A percentile compares a stretch with the other conserved stretches of the same genome.
Evolutionary conservation across 2,888 invertebrate species (phyloP).

Genomic region (Cheilosia impressa): DNA sequence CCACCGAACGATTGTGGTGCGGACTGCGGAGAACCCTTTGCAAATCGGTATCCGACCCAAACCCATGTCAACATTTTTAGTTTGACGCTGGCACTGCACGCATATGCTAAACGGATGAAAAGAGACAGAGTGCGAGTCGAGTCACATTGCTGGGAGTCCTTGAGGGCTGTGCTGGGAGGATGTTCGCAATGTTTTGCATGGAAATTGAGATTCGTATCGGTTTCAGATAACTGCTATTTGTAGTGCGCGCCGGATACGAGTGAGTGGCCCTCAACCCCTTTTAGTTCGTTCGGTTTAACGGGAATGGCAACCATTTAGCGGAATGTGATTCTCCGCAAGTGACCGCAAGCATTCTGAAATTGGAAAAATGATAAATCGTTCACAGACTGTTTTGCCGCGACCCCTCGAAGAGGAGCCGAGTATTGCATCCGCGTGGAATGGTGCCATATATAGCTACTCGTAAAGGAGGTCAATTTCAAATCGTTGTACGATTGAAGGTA

Average conservation of each 20-base stretch:
- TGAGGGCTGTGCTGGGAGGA: constrained; percentile 31
- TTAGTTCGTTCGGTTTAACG: constrained; percentile 14
- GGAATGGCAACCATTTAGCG: constrained; percentile 61
- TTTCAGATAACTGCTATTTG: constrained; percentile 50
- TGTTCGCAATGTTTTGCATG: constrained; percentile 65
- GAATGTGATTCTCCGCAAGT: constrained; percentile 59
- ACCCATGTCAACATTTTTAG: constrained; percentile 61
- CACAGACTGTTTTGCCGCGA: constrained; percentile 21
- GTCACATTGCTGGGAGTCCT: constrained; percentile 50
- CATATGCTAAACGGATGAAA: constrained; percentile 53
- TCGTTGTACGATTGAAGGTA: constrained; percentile 30
- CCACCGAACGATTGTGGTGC: constrained; percentile 41
- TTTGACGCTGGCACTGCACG: constrained; percentile 59
- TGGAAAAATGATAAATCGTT: constrained; percentile 73
- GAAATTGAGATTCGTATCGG: constrained; percentile 72
- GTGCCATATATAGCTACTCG: neutral
- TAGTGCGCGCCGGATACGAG: constrained; percentile 9
- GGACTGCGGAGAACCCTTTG: constrained; percentile 29
- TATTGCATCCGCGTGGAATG: neutral
- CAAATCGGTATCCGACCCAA: constrained; percentile 14
- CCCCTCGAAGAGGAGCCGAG: neutral
- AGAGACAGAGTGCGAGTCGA: neutral
- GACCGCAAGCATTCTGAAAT: constrained; percentile 71
- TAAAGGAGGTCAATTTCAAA: constrained; percentile 23
- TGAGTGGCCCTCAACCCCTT: neutral